Evolutionary conservation across 2,888 invertebrate species (phyloP), one percentile per base, ranked within the genome.

Genomic region (Plagodis pulveraria): DNA sequence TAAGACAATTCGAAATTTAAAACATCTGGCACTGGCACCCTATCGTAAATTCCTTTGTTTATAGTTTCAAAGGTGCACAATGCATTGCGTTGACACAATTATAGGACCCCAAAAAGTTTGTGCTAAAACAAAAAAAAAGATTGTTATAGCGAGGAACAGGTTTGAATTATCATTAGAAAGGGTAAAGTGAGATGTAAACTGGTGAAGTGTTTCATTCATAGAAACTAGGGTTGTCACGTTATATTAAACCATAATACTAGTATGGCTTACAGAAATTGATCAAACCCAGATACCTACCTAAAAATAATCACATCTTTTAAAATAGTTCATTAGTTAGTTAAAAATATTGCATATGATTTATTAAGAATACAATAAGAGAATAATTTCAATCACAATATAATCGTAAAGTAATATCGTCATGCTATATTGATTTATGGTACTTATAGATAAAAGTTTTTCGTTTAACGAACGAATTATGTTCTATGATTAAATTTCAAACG

Each of bases 81-180:
- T 79, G 74, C 72, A 56, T 49, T 36, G 77, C 86, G 90, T 90
- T 91, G 91, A 91, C 89, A 89, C 91, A 90, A 89, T 91, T 87
- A 86, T 73, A 71, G 70, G 71, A 78, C 81, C 87, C 84, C 79
- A 71, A 77, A 77, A 78, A 71, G 67, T 71, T 73, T 67, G 74
- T 70, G 78, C 75, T 89, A 90, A 92, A 92, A 91, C 88, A 90
- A 92, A 91, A 91, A 89, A 81, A 81, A 80, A 86, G 84, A 87
- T 86, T 86, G 87, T 85, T 85, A 81, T 76, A 81, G 48, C 44
- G 64, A 65, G 75, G 81, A 92, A 92, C 91, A 92, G 91, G 91
- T 92, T 91, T 88, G 69, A 62, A 87, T 89, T 90, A 89, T 88
- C 89, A 89, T 89, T 77, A 78, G 81, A 86, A 90, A 84, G 85